phyloP scores from a whole-genome alignment of 2,797 vertebrate genomes.

The Jordanella pulchra region DNA sequence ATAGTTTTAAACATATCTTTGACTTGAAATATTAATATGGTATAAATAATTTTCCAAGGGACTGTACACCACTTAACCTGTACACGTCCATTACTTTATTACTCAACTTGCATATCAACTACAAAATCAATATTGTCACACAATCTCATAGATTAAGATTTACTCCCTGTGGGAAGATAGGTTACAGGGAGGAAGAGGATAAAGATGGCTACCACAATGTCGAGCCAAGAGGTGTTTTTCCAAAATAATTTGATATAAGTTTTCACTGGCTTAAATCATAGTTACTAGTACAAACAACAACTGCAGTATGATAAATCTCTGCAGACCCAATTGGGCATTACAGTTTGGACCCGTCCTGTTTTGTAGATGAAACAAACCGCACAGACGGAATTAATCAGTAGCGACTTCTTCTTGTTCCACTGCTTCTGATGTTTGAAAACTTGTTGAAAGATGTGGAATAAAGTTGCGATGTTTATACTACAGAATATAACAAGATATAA shows the following conservation, averaged over 20 bases:
- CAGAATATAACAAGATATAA: neutral
- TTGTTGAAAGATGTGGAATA: neutral
- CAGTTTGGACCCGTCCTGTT: no score
- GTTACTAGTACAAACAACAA: no score
- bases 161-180: neutral
- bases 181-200: no score
- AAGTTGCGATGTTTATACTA: neutral
- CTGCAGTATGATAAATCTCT: no score
- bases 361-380: no score
- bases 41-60: neutral
- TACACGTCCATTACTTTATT: neutral
- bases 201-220: neutral
- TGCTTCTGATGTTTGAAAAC: no score
- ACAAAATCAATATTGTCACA: neutral
- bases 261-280: no score
- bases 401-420: neutral
- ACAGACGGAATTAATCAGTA: no score
- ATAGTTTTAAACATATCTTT: neutral
- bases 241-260: no score
- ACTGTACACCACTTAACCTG: no score
- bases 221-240: no score
- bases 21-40: neutral
- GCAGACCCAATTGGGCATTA: no score
- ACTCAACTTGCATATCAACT: neutral
- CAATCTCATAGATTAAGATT: neutral